phyloP scores from a whole-genome alignment of 2,113 vertebrate genomes.

The Carlito syrichta region DNA sequence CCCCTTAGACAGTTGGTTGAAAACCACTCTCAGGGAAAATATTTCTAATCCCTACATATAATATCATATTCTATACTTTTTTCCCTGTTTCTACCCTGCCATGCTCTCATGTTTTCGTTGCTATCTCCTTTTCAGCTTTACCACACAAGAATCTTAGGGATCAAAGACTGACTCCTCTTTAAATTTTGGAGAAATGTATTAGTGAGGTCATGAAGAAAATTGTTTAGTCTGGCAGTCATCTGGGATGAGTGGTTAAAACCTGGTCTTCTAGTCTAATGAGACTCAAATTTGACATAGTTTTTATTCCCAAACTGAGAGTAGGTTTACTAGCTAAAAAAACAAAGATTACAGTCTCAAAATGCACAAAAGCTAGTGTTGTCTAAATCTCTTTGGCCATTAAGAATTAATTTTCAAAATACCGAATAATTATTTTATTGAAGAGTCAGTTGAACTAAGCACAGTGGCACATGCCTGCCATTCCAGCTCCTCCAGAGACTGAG shows the following conservation, averaged over 20 bases:
- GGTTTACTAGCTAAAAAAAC: background rate
- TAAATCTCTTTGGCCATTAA: background rate
- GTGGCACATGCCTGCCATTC: background rate
- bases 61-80: background rate
- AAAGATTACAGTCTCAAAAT: background rate
- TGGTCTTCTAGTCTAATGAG: background rate
- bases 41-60: background rate
- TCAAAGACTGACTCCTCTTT: background rate
- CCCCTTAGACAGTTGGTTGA: background rate
- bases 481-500: background rate
- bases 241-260: conserved; percentile 27
- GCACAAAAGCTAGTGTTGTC: conserved; percentile 11
- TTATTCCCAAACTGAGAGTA: conserved; percentile 4
- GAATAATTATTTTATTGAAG: conserved; percentile 14
- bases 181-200: background rate
- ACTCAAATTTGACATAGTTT: background rate
- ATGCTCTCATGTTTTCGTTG: background rate
- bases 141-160: background rate
- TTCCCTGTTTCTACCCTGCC: background rate
- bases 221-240: conserved; percentile 18
- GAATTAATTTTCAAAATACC: conserved; percentile 30
- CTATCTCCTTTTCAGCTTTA: conserved; percentile 25
- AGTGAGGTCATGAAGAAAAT: conserved; percentile 7
- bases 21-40: background rate
- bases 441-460: background rate